Evolutionary conservation across 2,888 invertebrate species (phyloP).

Genomic region (Drosophila neonasuta): DNA sequence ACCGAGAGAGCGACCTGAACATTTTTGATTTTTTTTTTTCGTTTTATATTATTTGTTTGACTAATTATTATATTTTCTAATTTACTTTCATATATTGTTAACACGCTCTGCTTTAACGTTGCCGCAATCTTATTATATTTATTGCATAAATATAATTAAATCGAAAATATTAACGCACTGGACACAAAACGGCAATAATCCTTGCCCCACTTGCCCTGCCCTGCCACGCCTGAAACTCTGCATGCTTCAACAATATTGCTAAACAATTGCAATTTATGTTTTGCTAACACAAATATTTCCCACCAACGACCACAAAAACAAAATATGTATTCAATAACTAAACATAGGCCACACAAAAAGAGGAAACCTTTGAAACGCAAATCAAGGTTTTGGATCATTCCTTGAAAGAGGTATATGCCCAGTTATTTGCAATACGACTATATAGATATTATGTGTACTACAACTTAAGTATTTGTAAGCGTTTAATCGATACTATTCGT

Average conservation of each 20-base stretch:
- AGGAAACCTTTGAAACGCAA: constrained; percentile 95
- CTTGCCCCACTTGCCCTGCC: constrained; percentile 11
- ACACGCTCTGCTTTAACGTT: constrained; percentile 56
- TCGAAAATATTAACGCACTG: constrained; percentile 42
- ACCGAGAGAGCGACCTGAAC: constrained; percentile 68
- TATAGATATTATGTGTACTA: constrained; percentile 12
- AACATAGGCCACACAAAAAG: constrained; percentile 94
- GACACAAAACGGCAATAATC: constrained; percentile 21
- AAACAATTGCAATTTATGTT: constrained; percentile 46
- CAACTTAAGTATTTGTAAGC: constrained; percentile 29
- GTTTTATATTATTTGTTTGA: constrained; percentile 52
- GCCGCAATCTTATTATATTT: constrained; percentile 34
- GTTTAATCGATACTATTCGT: constrained; percentile 29
- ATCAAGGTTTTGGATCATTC: constrained; percentile 94
- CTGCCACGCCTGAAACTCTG: constrained; percentile 42
- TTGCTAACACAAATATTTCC: constrained; percentile 36
- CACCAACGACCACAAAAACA: constrained; percentile 56
- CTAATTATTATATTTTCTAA: constrained; percentile 74
- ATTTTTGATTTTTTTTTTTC: constrained; percentile 11
- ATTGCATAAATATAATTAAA: constrained; percentile 18
- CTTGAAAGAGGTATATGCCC: constrained; percentile 93
- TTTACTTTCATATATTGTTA: constrained; percentile 71
- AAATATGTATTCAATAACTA: constrained; percentile 29
- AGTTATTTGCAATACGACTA: constrained; percentile 23
- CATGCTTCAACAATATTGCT: constrained; percentile 49